These are phyloP conservation scores for Popillia japonica DNA, from an alignment of 1,140 invertebrate genomes.

Conservation along the genomic window DNA sequence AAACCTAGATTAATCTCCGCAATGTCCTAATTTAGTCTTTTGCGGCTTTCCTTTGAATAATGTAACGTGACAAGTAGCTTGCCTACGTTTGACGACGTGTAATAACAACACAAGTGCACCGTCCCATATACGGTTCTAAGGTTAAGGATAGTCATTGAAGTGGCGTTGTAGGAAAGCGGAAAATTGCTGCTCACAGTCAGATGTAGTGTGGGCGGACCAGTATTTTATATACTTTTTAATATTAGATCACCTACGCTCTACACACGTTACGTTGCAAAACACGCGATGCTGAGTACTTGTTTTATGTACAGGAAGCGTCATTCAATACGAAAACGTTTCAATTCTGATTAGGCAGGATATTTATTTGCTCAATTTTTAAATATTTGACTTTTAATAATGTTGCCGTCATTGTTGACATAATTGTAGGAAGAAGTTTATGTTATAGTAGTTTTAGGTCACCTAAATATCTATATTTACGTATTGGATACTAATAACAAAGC, in stretches of 20 bases:
- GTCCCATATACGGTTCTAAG: constrained; percentile 42
- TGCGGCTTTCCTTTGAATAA: constrained; percentile 35
- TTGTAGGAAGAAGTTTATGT: too few species aligned
- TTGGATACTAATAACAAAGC: too few species aligned
- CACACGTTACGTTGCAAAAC: constrained; percentile 40
- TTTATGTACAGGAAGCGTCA: not conserved
- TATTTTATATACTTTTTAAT: constrained; percentile 36
- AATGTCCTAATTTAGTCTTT: constrained; percentile 35
- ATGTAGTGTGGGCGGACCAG: constrained; percentile 40
- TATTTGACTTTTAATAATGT: too few species aligned
- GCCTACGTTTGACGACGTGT: constrained; percentile 16
- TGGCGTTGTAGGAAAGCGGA: constrained; percentile 42
- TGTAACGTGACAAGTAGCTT: constrained; percentile 22
- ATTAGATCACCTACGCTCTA: constrained; percentile 41
- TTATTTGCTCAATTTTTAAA: not conserved
- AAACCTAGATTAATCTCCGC: not conserved
- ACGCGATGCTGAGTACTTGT: not conserved
- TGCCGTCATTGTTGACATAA: too few species aligned
- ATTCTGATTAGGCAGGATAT: not conserved
- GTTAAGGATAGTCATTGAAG: constrained; percentile 43
- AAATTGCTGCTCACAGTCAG: constrained; percentile 41
- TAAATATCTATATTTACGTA: too few species aligned
- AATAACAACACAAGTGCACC: constrained; percentile 36
- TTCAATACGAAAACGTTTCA: not conserved
- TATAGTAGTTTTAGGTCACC: too few species aligned